Evolutionary conservation across 2,888 invertebrate species (phyloP).

Genomic region (Macrophya alboannulata): DNA sequence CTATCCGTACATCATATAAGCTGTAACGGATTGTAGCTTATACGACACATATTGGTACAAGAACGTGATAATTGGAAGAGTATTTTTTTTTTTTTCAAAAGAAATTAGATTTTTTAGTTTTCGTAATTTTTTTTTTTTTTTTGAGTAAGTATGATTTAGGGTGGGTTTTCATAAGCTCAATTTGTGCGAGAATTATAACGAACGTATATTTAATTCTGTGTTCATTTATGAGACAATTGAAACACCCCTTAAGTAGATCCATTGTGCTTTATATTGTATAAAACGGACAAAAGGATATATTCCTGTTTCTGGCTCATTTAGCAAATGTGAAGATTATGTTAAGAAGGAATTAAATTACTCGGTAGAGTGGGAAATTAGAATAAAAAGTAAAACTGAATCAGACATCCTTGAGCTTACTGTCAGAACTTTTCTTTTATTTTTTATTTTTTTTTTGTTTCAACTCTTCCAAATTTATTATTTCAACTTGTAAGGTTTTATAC

Average conservation of each 20-base stretch:
- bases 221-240: constrained; percentile 15
- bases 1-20: neutral
- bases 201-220: neutral
- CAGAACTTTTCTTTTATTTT: neutral
- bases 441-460: neutral
- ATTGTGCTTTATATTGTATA: constrained; percentile 34
- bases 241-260: neutral
- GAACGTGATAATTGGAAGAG: neutral
- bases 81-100: neutral
- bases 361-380: neutral
- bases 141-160: neutral
- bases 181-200: neutral
- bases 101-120: neutral
- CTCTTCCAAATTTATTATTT: neutral
- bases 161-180: neutral
- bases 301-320: constrained; percentile 44
- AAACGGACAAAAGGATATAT: constrained; percentile 40
- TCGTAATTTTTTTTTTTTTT: neutral
- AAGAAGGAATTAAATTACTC: constrained; percentile 31
- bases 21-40: neutral
- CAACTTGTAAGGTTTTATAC: neutral
- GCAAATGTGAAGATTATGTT: constrained; percentile 41
- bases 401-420: neutral
- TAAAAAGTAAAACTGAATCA: constrained; percentile 6
- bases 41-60: neutral